Evolutionary conservation across 2,113 vertebrate genomes (phyloP), one percentile per base, ranked within the genome.

Genomic region (Reinhardtius hippoglossoides): DNA sequence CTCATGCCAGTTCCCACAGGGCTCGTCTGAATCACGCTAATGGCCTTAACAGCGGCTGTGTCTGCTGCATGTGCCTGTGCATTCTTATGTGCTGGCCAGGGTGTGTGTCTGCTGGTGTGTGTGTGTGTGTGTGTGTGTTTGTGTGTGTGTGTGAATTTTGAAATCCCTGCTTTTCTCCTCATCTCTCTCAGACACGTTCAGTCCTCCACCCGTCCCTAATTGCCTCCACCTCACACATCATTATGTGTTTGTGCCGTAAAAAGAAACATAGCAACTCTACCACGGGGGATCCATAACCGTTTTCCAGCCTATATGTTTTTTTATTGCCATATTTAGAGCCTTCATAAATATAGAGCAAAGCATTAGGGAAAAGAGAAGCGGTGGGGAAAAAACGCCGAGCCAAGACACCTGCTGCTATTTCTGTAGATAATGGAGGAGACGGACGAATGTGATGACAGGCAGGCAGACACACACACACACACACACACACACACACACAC

Each of bases 301-400:
- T 91, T 91, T 89, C 82, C 71, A 82, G 88, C 85, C 82, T 89
- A 86, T 92, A 88, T 89, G 87, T 72, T 80, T 92, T 50, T 93
- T 93, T 91, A 92, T 87, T 84, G 90, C 85, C 50, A 58, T 86
- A 88, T 93, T 93, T 93, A 92, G 88, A 90, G 82, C 80, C 86
- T 82, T 89, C 86, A 82, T 93, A 92, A 93, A 93, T 91, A 92
- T 79, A 84, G 74, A 81, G 88, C 85, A 87, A 89, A 88, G 81
- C 84, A 85, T 85, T 84, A 73, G 87, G 78, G 83, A 64, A 72
- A 73, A 64, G 61, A 40, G 62, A 64, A 76, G 56, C 4, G 26
- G 61, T 61, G 44, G 59, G 13, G 40, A 42, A 42, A 58, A 76
- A 72, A 85, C 72, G 69, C 64, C 5, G 46, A 76, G 72, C 79